These are phyloP conservation scores for Noturus placidus DNA, from an alignment of 2,113 vertebrate genomes.

Conservation along the genomic window DNA sequence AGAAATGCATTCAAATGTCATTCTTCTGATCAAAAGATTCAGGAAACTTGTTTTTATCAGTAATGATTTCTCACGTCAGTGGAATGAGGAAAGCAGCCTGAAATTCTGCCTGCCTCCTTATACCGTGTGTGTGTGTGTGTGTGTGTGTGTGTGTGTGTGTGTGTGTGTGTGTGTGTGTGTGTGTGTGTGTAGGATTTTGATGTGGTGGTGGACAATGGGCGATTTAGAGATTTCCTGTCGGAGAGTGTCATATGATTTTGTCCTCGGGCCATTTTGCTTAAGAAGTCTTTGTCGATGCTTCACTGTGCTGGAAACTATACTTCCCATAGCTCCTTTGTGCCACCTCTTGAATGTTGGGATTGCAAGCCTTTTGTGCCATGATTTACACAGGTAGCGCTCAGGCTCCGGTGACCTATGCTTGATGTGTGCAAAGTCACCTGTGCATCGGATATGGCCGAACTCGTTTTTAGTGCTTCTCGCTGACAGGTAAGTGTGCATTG, in stretches of 20 bases:
- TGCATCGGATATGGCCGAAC: conserved; percentile 64
- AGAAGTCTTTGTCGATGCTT: conserved; percentile 70
- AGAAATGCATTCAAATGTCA: neutral
- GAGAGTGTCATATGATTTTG: conserved; percentile 76
- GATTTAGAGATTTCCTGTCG: conserved; percentile 78
- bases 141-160: conserved; percentile 21
- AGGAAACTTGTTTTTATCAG: neutral
- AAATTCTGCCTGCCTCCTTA: neutral
- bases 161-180: conserved; percentile 24
- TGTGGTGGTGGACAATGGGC: conserved; percentile 70
- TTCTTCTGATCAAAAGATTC: neutral
- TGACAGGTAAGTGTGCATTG: conserved; percentile 65
- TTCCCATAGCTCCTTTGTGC: conserved; percentile 74
- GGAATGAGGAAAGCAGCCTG: conserved; percentile 14
- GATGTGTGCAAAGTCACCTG: conserved; percentile 68
- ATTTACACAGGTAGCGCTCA: conserved; percentile 66
- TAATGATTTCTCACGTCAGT: neutral
- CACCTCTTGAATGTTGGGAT: conserved; percentile 71
- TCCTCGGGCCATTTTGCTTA: conserved; percentile 71
- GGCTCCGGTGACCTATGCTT: conserved; percentile 71
- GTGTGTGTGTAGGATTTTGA: conserved; percentile 52
- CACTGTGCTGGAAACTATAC: conserved; percentile 73
- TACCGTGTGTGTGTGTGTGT: neutral
- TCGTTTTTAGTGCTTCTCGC: conserved; percentile 56
- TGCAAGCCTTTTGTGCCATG: conserved; percentile 66